phyloP scores from a whole-genome alignment of 1,140 invertebrate species.

The Oncopodura yosiiana region DNA sequence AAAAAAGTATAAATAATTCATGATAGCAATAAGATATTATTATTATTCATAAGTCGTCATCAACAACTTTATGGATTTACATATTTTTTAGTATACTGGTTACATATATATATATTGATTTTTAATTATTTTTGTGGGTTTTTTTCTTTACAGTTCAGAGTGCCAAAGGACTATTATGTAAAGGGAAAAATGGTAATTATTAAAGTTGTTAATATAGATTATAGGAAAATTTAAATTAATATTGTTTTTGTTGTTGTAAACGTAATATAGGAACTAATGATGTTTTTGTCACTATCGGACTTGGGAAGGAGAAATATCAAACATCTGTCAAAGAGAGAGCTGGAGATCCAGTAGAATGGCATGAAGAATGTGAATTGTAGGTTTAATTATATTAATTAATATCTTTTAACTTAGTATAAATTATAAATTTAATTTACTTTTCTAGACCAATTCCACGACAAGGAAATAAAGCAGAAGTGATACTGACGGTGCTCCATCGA shows the following conservation, averaged over 20 bases:
- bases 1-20: too few species aligned
- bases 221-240: background rate
- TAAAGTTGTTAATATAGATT: background rate
- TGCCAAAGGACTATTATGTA: constrained; percentile 59
- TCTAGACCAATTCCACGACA: constrained; percentile 66
- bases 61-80: too few species aligned
- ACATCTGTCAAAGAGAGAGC: constrained; percentile 89
- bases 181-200: constrained; percentile 69
- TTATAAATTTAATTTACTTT: constrained; percentile 27
- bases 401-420: background rate
- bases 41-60: too few species aligned
- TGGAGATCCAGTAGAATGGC: constrained; percentile 72
- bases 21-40: too few species aligned
- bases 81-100: too few species aligned
- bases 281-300: constrained; percentile 84
- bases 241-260: background rate
- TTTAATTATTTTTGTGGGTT: too few species aligned
- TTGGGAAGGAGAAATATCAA: constrained; percentile 92
- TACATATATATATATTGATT: too few species aligned
- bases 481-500: constrained; percentile 73
- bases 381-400: constrained; percentile 36
- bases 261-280: constrained; percentile 63
- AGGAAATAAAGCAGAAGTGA: constrained; percentile 74
- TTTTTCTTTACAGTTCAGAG: constrained; percentile 54
- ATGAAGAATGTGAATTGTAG: constrained; percentile 90